Conservation (phyloP, 64 coral and sea anemone species). For the Astreopora myriophthalma region DNA sequence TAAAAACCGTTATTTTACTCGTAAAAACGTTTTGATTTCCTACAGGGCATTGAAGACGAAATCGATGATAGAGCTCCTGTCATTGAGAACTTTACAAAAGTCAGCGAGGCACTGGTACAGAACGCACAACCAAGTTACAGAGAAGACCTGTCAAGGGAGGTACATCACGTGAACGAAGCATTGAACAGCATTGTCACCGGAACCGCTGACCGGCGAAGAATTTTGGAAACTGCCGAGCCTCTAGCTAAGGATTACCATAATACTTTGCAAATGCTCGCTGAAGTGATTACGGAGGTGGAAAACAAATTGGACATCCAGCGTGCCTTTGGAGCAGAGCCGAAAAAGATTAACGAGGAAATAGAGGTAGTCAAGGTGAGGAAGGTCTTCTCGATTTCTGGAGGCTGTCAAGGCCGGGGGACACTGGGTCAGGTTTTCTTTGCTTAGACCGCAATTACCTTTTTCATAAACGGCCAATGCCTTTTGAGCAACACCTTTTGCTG, state of each 20-base stretch:
- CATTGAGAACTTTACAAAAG: slow-evolving; percentile 85
- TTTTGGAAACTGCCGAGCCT: slow-evolving; percentile 47
- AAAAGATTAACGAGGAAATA: slow-evolving; percentile 67
- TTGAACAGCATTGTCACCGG: slow-evolving; percentile 56
- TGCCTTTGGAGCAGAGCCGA: slow-evolving; percentile 87
- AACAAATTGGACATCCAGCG: slow-evolving; percentile 61
- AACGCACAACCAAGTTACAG: slow-evolving; percentile 65
- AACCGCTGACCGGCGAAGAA: slow-evolving; percentile 44
- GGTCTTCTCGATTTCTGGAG: neutral
- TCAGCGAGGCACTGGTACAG: slow-evolving; percentile 64
- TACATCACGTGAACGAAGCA: slow-evolving; percentile 71
- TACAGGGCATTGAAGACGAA: slow-evolving; percentile 71
- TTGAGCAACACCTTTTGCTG: no score
- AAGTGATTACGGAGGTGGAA: slow-evolving; percentile 71
- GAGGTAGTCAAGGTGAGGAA: slow-evolving; percentile 70
- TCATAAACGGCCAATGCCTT: no score
- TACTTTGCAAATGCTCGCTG: slow-evolving; percentile 60
- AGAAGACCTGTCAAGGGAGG: slow-evolving; percentile 51
- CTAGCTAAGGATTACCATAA: slow-evolving; percentile 72
- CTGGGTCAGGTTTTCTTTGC: no score
- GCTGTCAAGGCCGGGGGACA: no score
- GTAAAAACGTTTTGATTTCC: neutral
- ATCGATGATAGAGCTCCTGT: slow-evolving; percentile 71
- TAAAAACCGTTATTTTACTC: neutral
- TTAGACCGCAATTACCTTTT: no score